Base-by-base conservation (phyloP, 2,113 vertebrate species). In the Pseudorasbora parva region DNA sequence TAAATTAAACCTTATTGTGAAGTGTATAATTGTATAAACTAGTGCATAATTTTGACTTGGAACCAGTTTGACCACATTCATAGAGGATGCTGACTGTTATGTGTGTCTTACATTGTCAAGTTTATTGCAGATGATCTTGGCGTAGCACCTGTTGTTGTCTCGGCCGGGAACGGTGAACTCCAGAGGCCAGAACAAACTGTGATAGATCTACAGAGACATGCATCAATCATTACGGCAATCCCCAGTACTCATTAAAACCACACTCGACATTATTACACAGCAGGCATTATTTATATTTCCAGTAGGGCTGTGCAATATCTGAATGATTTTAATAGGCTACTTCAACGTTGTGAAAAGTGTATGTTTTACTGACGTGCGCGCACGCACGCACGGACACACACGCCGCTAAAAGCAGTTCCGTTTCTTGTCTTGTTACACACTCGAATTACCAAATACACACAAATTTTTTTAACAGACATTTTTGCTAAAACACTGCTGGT, bases 151-250 rank as follows among this genome's bases (percentile, higher is more conserved):
- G 87, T 97, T 97, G 90, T 96, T 97, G 91, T 98, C 97, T 85
- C 97, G 94, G 86, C 89, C 83, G 0, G 97, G 93, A 45, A 99
- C 84, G 0, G 97, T 96, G 95, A 96, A 99, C 88, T 99, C 98
- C 85, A 99, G 94, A 19, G 98, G 98, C 97, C 97, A 98, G 87
- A 99, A 97, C 41, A 96, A 90, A 85, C 90, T 97, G 90, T 99
- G 98, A 91, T 91, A 99, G 54, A 99, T 92, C 98, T 99, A 84
- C 71, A 71, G 1, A 86, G 0, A 88, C 5, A 47, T 0, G 45
- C 6, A 75, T 2, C 2, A 17, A 21, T 54, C 17, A 54, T 54
- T 54, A 54, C 51, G 19, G 17, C 8, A 56, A 43, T 27, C 17
- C 51, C 41, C 41, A 79, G 25, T 5, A 17, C 62, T 15, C 21